Evolutionary conservation across 2,888 invertebrate species (phyloP).

Genomic region (Campopleginae sp.): DNA sequence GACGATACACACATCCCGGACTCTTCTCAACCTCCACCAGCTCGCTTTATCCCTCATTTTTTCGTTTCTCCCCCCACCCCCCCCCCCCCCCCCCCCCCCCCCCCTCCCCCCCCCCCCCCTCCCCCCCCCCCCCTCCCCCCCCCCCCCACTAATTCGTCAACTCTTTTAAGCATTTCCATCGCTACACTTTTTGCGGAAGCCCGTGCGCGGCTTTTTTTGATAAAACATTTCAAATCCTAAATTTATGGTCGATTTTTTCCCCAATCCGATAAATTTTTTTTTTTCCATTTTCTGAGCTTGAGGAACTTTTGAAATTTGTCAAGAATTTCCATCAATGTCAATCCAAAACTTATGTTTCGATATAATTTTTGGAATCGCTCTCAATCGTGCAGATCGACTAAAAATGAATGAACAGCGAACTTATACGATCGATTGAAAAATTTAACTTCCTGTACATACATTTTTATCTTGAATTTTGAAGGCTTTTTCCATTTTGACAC

Average conservation of each 20-base stretch:
- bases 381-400: neutral
- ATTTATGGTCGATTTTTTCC: neutral
- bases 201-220: neutral
- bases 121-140: no score
- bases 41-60: slow-evolving; percentile 47
- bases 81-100: no score
- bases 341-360: no score
- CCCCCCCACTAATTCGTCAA: no score
- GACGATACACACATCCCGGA: slow-evolving; percentile 37
- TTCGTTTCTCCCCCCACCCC: slow-evolving; percentile 41
- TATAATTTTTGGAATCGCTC: neutral
- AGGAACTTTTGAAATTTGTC: neutral
- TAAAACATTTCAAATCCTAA: neutral
- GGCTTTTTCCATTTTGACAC: neutral
- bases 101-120: no score
- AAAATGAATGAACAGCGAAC: neutral
- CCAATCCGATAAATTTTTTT: neutral
- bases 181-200: neutral
- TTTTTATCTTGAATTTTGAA: neutral
- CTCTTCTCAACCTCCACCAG: slow-evolving; percentile 27
- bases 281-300: no score
- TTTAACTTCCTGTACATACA: neutral
- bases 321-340: neutral
- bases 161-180: neutral
- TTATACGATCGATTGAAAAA: neutral